Evolutionary conservation across 1,140 invertebrate species (phyloP).

Genomic region (Hirudo medicinalis): DNA sequence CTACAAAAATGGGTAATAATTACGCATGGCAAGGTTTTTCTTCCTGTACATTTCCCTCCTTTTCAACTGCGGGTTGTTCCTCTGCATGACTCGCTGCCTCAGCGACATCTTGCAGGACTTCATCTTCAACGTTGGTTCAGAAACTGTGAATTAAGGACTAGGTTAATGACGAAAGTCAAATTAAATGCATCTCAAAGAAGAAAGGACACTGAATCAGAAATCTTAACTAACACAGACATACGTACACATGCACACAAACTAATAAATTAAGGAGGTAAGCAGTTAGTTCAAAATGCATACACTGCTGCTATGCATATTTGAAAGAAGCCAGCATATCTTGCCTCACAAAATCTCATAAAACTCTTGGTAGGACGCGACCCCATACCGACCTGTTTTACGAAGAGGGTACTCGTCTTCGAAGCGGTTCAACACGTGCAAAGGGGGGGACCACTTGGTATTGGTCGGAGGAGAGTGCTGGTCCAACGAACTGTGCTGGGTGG

Average conservation of each 20-base stretch:
- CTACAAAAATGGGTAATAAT: no score
- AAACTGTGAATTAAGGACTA: conserved; percentile 15
- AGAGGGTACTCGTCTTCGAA: conserved; percentile 77
- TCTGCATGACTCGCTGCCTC: conserved; percentile 19
- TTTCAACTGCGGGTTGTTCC: conserved; percentile 13
- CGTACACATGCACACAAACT: no score
- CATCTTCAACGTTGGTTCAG: conserved; percentile 22
- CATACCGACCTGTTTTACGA: conserved; percentile 67
- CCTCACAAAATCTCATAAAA: no score
- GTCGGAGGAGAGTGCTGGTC: conserved; percentile 34
- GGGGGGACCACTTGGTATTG: conserved; percentile 34
- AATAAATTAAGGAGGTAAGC: no score
- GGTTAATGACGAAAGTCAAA: no score
- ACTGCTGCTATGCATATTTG: no score
- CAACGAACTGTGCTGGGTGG: conserved; percentile 26
- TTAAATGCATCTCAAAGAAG: no score
- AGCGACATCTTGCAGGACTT: conserved; percentile 14
- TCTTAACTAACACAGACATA: no score
- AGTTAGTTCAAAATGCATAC: no score
- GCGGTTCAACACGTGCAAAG: conserved; percentile 48
- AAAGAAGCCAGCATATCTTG: no score
- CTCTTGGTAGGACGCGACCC: no score
- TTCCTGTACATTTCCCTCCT: conserved; percentile 14
- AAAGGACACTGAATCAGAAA: no score
- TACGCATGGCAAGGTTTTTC: conserved; percentile 4